Evolutionary conservation across 2,113 vertebrate species (phyloP), one percentile per base, ranked within the genome.

Genomic region (Anarhynchus alexandrinus): DNA sequence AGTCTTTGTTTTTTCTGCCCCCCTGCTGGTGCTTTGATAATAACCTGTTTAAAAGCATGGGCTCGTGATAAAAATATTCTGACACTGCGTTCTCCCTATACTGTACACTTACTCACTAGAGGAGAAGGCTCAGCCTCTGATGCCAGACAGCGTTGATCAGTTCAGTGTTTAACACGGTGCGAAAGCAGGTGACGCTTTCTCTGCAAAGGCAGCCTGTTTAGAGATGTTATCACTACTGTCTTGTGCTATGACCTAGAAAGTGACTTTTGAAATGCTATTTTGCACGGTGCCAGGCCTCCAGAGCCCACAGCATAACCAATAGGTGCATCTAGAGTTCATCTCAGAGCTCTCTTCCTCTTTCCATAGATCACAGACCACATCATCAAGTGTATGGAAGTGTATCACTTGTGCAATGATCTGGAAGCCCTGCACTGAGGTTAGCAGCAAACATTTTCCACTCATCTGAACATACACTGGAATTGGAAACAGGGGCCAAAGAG

Each of bases 391-490:
- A 32, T 61, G 38, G 73, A 72, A 93, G 77, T 55, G 43, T n/a
- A 88, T 84, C 65, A 27, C 40, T 55, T 38, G 72, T 82, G 90
- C 83, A 91, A 7, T 17, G 49, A 94, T n/a, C 80, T 83, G 87
- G 87, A 96, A 96, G 71, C 62, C 71, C 42, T 84, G 85, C 86
- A 58, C 7, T 59, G 83, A 96, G 90, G 54, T 96, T 90, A 88
- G 82, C 90, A 91, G 94, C 40, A 87, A 88, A 93, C 29, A 59
- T 72, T 95, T 94, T 92, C 90, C 58, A 90, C 77, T 88, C 65
- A 42, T 57, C 67, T 92, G 83, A 88, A 83, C 82, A 30, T 27
- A 58, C 0, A 4, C 40, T 82, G 49, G 36, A 55, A 52, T 14
- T 83, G 66, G 59, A 85, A 95, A 69, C 34, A 42, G 82, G 49